A percentile compares a stretch with the other conserved stretches of the same genome.
Conservation (phyloP, 2,797 vertebrate species). For the Salarias fasciatus region DNA sequence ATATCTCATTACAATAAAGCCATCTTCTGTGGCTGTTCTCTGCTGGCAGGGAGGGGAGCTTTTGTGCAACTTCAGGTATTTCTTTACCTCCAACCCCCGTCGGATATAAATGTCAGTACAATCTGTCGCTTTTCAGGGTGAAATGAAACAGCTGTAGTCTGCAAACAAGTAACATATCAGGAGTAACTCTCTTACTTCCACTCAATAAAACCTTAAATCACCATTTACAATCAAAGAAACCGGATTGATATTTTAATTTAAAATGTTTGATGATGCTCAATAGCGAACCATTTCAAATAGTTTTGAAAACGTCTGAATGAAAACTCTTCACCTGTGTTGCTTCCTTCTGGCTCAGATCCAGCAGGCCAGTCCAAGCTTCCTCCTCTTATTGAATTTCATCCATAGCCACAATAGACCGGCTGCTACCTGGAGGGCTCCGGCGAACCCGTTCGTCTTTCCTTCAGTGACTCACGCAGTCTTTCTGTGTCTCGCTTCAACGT, state of each 20-base stretch:
- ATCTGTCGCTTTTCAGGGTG: background rate
- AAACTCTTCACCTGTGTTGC: constrained; percentile 63
- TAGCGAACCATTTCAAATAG: too few species aligned
- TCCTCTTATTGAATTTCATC: constrained; percentile 88
- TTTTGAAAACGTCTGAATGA: background rate
- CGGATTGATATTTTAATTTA: too few species aligned
- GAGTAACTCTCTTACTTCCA: too few species aligned
- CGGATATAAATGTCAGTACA: background rate
- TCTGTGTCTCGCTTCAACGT: constrained; percentile 24
- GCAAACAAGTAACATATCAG: too few species aligned
- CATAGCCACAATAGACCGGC: constrained; percentile 87
- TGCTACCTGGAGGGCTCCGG: constrained; percentile 83
- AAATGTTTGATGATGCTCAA: too few species aligned
- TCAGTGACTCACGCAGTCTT: constrained; percentile 53
- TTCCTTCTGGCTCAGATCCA: constrained; percentile 79
- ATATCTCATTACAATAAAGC: constrained; percentile 29
- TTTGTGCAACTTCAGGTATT: constrained; percentile 18
- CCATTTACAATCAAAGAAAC: too few species aligned
- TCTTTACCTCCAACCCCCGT: constrained; percentile 19
- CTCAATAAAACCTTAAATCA: too few species aligned
- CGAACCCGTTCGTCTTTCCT: constrained; percentile 82
- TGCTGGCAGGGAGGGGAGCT: constrained; percentile 15
- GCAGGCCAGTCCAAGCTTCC: constrained; percentile 80
- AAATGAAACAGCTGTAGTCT: background rate
- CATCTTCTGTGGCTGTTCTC: constrained; percentile 20